A percentile compares a stretch with the other conserved stretches of the same genome.
phyloP scores from a whole-genome alignment of 2,797 vertebrate species.

The Sebastes jordani region DNA sequence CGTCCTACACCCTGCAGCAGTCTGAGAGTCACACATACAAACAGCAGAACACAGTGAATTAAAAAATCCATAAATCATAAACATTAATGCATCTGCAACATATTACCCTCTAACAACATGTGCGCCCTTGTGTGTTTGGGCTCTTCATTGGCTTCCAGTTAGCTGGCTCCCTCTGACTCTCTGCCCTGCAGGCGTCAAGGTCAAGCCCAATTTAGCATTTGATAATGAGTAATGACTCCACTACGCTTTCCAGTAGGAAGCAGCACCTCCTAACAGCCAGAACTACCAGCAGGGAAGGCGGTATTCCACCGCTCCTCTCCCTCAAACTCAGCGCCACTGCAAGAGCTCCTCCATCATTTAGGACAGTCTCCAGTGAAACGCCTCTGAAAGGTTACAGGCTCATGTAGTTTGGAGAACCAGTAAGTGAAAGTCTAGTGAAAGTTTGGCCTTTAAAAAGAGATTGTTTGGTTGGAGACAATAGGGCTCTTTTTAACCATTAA shows the following conservation, averaged over 20 bases:
- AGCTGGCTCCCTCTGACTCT: conserved; percentile 30
- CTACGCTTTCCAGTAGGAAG: conserved; percentile 21
- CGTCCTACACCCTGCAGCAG: conserved; percentile 90
- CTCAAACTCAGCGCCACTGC: background rate
- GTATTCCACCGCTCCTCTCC: background rate
- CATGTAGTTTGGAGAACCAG: background rate
- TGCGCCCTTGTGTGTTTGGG: background rate
- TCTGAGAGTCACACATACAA: conserved; percentile 67
- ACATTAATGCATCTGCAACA: background rate
- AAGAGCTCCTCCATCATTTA: background rate
- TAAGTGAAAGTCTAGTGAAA: background rate
- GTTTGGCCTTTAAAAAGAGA: conserved; percentile 8
- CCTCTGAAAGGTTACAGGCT: conserved; percentile 8
- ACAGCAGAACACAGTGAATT: background rate
- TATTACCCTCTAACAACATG: conserved; percentile 5
- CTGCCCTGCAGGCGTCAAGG: conserved; percentile 54
- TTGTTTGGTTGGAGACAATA: background rate
- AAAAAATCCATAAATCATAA: background rate
- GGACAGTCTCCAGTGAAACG: background rate
- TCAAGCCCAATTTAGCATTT: conserved; percentile 67
- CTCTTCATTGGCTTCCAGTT: conserved; percentile 15
- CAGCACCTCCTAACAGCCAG: conserved; percentile 30
- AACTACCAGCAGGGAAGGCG: conserved; percentile 5
- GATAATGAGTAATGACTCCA: conserved; percentile 63
- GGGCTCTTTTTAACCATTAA: background rate